Evolutionary conservation across 2,888 invertebrate species (phyloP), one percentile per base, ranked within the genome.

Genomic region (Platycheirus albimanus): DNA sequence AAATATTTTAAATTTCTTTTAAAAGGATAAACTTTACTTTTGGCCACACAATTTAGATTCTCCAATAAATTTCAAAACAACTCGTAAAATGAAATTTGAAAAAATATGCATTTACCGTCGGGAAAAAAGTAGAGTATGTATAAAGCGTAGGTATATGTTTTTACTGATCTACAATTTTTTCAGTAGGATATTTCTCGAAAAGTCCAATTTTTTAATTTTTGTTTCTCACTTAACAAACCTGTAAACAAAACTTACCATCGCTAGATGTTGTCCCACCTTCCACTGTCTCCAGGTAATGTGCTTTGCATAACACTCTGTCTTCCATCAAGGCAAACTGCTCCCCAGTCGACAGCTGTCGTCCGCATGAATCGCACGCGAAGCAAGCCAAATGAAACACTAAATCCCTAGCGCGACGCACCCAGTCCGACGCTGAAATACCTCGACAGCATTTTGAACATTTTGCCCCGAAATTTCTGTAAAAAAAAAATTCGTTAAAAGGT

Each of bases 321-420:
- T 99, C 98, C 90, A 98, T 96, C 79, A 99, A 93, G 10, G 99
- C 98, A 91, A 99, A 99, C 92, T 99, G 98, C 91, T 99, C 98
- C 4, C 98, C 98, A 0, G 97, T 98, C 86, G 96, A 96, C 77
- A 98, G 92, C 91, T 98, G 98, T 33, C 97, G 93, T 87, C 97
- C 97, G 91, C 98, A 98, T 77, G 97, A 96, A 91, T 99, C 98
- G 91, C 99, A 99, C 17, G 99, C 98, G 92, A 99, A 99, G 92
- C 99, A 99, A 54, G 99, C 99, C 90, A 99, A 93, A 92, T 99
- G 99, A 92, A 98, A 99, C 33, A 99, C 97, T 90, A 96, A 95
- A 88, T 97, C 96, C 64, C 97, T 93, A 36, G 99, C 99, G 89
- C 98, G 95, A 84, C 99, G 93, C 88, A 99, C 99, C 99, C 99